These are phyloP conservation scores for Meta bourneti DNA, from an alignment of 2,888 invertebrate species.

Conservation along the genomic window DNA sequence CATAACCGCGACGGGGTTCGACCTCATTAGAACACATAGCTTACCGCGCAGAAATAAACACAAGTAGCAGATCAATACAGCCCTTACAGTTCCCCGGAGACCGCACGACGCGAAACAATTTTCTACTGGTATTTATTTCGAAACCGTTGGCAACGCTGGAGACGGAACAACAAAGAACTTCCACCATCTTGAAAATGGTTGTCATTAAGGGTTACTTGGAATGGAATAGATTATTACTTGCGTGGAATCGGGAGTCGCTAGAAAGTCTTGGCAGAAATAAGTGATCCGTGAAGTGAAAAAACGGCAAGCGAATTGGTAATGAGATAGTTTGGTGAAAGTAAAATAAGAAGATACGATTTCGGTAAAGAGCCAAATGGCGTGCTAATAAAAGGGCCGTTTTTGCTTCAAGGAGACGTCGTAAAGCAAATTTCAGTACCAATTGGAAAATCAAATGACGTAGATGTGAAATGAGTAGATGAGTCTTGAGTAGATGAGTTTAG, in stretches of 20 bases:
- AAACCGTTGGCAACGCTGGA: background rate
- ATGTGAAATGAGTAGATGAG: too few relatives aligned
- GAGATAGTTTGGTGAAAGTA: background rate
- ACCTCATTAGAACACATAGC: slow-evolving; percentile 13
- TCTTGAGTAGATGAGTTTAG: too few relatives aligned
- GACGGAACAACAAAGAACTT: background rate
- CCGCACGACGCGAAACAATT: background rate
- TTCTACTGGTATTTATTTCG: slow-evolving; percentile 14
- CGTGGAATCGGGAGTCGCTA: background rate
- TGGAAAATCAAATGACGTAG: too few relatives aligned
- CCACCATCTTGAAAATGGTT: background rate
- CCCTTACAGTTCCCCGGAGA: background rate
- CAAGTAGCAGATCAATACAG: slow-evolving; percentile 8
- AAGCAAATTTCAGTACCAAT: too few relatives aligned
- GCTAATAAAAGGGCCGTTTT: background rate
- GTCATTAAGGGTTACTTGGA: slow-evolving; percentile 4
- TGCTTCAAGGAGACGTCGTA: too few relatives aligned
- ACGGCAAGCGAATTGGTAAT: background rate
- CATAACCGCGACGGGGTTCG: slow-evolving; percentile 7
- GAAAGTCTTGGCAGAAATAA: background rate
- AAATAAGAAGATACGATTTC: background rate
- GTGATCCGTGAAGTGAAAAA: background rate
- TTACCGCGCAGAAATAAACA: background rate
- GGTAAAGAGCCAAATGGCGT: background rate
- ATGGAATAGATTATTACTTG: background rate